A percentile compares a stretch with the other conserved stretches of the same genome.
Conservation (phyloP, 2,797 vertebrate genomes). For the Thamnophis elegans region DNA sequence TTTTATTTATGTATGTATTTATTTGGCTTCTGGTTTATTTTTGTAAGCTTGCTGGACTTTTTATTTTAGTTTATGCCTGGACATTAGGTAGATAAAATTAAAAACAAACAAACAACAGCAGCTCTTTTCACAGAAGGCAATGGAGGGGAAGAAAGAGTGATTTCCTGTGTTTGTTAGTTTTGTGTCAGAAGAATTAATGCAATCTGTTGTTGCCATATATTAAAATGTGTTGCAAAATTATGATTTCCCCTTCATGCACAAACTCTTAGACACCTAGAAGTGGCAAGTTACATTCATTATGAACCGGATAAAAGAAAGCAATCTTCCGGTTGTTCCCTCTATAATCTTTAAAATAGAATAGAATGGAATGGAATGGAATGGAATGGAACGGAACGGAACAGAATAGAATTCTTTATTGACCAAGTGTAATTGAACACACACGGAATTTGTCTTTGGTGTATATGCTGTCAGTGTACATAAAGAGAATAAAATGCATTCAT, state of each 20-base stretch:
- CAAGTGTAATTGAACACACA: too few relatives aligned
- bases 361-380: too few relatives aligned
- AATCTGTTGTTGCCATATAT: not conserved
- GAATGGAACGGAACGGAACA: too few relatives aligned
- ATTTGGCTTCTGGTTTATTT: not conserved
- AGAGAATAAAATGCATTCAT: too few relatives aligned
- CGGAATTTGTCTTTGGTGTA: too few relatives aligned
- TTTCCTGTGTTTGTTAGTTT: not conserved
- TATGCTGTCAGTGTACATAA: too few relatives aligned
- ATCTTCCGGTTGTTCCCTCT: not conserved
- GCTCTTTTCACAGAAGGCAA: not conserved
- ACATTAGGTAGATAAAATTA: not conserved
- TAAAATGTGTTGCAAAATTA: not conserved
- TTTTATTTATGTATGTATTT: not conserved
- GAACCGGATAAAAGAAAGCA: not conserved
- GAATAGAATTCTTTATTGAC: too few relatives aligned
- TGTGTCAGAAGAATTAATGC: not conserved
- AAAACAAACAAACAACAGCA: not conserved
- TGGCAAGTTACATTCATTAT: not conserved
- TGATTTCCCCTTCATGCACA: not conserved
- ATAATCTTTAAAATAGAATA: not conserved
- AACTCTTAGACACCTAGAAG: not conserved
- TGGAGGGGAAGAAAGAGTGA: not conserved
- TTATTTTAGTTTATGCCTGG: not conserved
- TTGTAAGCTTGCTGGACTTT: not conserved